Evolutionary conservation across 2,888 invertebrate genomes (phyloP), one percentile per base, ranked within the genome.

Genomic region (Drosophila histrio): DNA sequence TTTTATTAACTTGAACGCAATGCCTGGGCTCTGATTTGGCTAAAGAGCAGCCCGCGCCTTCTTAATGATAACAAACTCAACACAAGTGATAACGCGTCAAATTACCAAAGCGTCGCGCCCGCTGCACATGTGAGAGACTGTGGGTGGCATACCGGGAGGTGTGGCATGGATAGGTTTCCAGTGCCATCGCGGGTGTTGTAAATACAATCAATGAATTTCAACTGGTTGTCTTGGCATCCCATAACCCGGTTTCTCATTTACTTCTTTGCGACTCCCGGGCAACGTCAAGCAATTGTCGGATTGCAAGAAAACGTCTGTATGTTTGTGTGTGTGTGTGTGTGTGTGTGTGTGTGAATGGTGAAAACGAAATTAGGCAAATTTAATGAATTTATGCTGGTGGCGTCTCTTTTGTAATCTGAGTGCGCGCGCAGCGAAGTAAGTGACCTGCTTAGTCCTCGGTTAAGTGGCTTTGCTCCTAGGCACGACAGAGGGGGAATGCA

Each of bases 171-270:
- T 77, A 58, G 60, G 53, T 54, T 56, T 44, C 32, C 61, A 52
- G 44, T 62, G 58, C n/a, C 62, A 69, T 74, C 82, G 73, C 64
- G 86, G 82, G 87, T 73, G 82, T 63, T 82, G 88, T 86, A 84
- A 87, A 87, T 85, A 88, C 84, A 88, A 89, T 85, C 88, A 85
- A 88, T 87, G 85, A 85, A 88, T 88, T 88, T 88, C 84, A 88
- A 84, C 88, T 80, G 87, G 83, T 87, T 84, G 83, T 57, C 87
- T 75, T 79, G 72, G 60, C 66, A 50, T 58, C 39, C 30, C 67
- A 52, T 46, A 47, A 46, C 50, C 66, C 50, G 57, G 26, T 47
- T 63, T 63, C 65, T 46, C 72, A 73, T 73, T 72, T 66, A 58
- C 66, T 61, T 57, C 50, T 15, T 49, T 34, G 54, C 32, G 26